Percentiles rank a stretch among this genome's conserved stretches.
phyloP scores from a whole-genome alignment of 1,140 invertebrate genomes.

The Lerema accius region DNA sequence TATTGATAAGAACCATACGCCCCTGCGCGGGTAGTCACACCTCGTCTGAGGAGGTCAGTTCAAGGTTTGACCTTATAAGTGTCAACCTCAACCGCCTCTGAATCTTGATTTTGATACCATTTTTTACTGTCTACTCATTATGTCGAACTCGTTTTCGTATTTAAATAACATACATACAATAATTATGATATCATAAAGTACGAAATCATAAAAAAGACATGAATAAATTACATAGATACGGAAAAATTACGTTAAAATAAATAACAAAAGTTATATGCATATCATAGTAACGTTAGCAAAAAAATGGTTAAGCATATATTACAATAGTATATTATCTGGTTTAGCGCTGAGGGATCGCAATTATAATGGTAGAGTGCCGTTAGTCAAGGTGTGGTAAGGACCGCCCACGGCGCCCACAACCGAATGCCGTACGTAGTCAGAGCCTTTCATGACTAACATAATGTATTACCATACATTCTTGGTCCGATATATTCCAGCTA shows the following conservation, averaged over 20 bases:
- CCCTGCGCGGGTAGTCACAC: constrained; percentile 28
- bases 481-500: constrained; percentile 5
- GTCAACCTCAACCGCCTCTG: constrained; percentile 15
- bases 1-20: constrained; percentile 38
- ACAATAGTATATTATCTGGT: background rate
- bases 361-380: background rate
- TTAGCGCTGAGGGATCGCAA: background rate
- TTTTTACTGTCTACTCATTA: background rate
- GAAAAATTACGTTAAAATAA: no score
- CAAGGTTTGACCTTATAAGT: constrained; percentile 29
- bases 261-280: no score
- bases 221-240: no score
- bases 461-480: constrained; percentile 34
- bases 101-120: background rate
- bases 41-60: constrained; percentile 22
- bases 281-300: background rate
- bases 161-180: no score
- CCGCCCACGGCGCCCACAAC: constrained; percentile 33
- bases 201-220: no score
- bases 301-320: background rate
- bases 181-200: no score
- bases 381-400: constrained; percentile 5
- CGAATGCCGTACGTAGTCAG: constrained; percentile 29
- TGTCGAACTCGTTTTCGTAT: no score
- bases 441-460: constrained; percentile 47